Evolutionary conservation across 2,797 vertebrate species (phyloP).

Genomic region (Onychomys torridus): DNA sequence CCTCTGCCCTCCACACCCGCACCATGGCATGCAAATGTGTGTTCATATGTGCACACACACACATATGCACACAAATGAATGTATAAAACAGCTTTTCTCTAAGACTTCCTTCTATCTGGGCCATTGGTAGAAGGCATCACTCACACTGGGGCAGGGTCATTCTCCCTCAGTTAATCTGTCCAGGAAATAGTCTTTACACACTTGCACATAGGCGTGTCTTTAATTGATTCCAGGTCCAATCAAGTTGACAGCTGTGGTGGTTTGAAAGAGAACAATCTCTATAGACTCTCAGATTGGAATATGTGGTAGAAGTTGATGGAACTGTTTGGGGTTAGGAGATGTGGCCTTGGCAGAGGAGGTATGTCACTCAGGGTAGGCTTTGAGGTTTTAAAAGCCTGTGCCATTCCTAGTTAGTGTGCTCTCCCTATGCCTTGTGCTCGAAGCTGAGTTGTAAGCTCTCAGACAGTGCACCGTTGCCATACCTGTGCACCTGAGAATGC

Average conservation of each 20-base stretch:
- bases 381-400: neutral
- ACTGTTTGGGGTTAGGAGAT: neutral
- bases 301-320: neutral
- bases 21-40: neutral
- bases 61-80: neutral
- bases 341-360: neutral
- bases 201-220: neutral
- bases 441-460: neutral
- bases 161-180: neutral
- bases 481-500: no score
- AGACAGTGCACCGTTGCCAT: neutral
- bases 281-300: neutral
- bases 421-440: neutral
- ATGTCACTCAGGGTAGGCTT: neutral
- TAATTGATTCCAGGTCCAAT: neutral
- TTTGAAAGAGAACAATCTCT: neutral
- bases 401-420: neutral
- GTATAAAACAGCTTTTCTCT: neutral
- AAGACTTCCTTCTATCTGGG: neutral
- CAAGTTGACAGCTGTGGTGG: neutral
- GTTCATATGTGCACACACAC: neutral
- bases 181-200: neutral
- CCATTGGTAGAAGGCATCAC: neutral
- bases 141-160: neutral
- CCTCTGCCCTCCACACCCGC: neutral